These are phyloP conservation scores for Diceros bicornis DNA, from an alignment of 2,797 vertebrate genomes.

Conservation along the genomic window DNA sequence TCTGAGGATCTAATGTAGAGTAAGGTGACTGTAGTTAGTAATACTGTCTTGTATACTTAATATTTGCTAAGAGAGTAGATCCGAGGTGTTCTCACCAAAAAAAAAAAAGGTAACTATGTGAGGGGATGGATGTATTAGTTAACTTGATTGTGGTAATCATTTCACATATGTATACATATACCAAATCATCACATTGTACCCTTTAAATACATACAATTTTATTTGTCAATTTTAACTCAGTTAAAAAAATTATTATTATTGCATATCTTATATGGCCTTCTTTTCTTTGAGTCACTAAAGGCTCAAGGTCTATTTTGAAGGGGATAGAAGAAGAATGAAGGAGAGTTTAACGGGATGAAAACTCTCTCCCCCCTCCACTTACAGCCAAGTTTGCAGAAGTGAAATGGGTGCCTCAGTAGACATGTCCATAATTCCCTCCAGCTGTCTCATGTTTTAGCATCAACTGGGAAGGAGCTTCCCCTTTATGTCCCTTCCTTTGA, in stretches of 20 bases:
- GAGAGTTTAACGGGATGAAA: background rate
- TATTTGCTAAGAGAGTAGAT: background rate
- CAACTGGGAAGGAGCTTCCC: background rate
- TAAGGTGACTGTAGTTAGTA: background rate
- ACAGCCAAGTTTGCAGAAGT: background rate
- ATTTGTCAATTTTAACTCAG: background rate
- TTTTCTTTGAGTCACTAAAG: background rate
- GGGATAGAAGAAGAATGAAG: background rate
- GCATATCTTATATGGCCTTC: background rate
- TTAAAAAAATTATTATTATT: background rate
- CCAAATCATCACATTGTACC: background rate
- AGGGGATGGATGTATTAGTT: background rate
- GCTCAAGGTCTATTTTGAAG: background rate
- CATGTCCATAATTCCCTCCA: background rate
- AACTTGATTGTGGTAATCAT: background rate
- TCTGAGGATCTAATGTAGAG: background rate
- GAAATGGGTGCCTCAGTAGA: background rate
- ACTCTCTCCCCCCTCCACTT: background rate
- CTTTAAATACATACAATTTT: background rate
- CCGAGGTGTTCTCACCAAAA: background rate
- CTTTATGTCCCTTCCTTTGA: background rate
- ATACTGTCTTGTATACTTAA: background rate
- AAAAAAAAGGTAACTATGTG: background rate
- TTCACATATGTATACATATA: background rate
- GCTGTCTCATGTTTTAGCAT: background rate